Evolutionary conservation across 2,113 vertebrate genomes (phyloP), one percentile per base, ranked within the genome.

Genomic region (Rostratula benghalensis): DNA sequence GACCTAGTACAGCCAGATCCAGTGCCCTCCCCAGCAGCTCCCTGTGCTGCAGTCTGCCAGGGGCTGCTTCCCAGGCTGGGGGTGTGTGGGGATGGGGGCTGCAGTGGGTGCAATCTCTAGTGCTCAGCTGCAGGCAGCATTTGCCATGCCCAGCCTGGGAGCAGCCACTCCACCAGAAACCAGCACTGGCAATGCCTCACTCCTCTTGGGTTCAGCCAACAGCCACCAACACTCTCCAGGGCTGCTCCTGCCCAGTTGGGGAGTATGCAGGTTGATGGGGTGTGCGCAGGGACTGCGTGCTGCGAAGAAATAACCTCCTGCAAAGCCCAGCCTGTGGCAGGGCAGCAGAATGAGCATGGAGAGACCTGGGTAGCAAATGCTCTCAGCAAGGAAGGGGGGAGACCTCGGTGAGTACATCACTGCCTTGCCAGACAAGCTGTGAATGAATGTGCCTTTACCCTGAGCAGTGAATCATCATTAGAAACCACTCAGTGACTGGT

Each of bases 191-290:
- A 37, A 51, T 1, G 0, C 60, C 37, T 69, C 10, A 1, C 17
- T 48, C 21, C 21, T 43, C 53, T 41, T 0, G 3, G 69, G 45
- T 33, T 51, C 3, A 0, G 53, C 61, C 39, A 46, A 46, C 21
- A 12, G 39, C 0, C 3, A 13, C 53, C 78, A 53, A 11, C 28
- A 4, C 0, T 0, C 35, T 14, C 31, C 11, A n/a, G 43, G n/a
- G 46, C 7, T 2, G 4, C 16, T 61, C 39, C 54, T n/a, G 46
- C 39, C n/a, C 4, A 1, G 27, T 28, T 3, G 37, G 45, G 60
- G 14, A 24, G 51, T 12, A 28, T 0, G 2, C 13, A 12, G 43
- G 45, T 25, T 25, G 35, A 14, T 1, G 7, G 35, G 7, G 3
- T 2, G 5, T 31, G 33, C 24, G 4, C 41, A 35, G 7, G 25